These are phyloP conservation scores for Meloidogyne floridensis DNA, from an alignment of 1,140 invertebrate genomes.

Conservation along the genomic window DNA sequence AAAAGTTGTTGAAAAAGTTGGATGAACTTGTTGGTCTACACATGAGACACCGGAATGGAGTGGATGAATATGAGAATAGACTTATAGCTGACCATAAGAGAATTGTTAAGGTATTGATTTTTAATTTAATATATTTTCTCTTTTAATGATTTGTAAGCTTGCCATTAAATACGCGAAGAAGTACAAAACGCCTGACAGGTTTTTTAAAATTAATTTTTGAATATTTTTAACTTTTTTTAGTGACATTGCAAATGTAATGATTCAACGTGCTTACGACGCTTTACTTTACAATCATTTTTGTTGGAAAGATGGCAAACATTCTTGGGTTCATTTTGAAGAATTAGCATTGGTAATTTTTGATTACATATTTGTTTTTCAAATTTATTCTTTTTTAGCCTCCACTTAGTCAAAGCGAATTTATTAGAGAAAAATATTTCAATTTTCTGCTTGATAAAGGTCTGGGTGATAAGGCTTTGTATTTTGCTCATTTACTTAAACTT, in stretches of 20 bases:
- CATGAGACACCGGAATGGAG: neutral
- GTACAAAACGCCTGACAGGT: conserved; percentile 21
- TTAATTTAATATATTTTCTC: neutral
- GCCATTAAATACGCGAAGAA: conserved; percentile 23
- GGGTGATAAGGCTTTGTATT: conserved; percentile 7
- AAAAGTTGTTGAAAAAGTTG: conserved; percentile 24
- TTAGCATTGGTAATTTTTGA: conserved; percentile 23
- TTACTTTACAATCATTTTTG: conserved; percentile 27
- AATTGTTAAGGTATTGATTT: conserved; percentile 16
- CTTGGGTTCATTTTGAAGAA: conserved; percentile 30
- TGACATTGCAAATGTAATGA: conserved; percentile 33
- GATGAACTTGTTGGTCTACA: conserved; percentile 28
- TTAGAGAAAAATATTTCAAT: conserved; percentile 12
- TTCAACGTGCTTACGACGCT: conserved; percentile 13
- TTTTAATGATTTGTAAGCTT: neutral
- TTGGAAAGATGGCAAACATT: conserved; percentile 1
- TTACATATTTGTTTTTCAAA: neutral
- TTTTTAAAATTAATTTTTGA: neutral
- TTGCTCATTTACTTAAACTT: conserved; percentile 3
- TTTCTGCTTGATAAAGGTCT: conserved; percentile 1
- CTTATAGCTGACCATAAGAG: conserved; percentile 22
- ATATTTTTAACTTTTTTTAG: neutral
- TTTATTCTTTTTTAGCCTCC: neutral
- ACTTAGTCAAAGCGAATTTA: neutral
- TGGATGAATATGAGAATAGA: conserved; percentile 17